Evolutionary conservation across 2,888 invertebrate species (phyloP).

Genomic region (Hedya salicella): DNA sequence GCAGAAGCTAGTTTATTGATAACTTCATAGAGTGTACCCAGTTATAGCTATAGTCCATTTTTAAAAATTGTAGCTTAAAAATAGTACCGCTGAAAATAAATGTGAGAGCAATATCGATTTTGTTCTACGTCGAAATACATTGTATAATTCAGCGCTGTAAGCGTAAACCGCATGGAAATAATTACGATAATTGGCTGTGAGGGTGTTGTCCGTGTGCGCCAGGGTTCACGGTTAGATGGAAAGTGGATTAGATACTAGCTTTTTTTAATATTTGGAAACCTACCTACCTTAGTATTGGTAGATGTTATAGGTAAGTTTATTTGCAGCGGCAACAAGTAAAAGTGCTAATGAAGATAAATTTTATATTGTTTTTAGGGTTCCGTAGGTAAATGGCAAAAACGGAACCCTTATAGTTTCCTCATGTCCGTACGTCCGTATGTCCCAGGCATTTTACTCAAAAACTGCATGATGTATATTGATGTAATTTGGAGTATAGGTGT

Average conservation of each 20-base stretch:
- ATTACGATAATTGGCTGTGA: slow-evolving; percentile 33
- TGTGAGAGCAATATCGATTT: neutral
- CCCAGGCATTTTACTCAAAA: too few species aligned
- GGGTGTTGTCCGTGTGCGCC: slow-evolving; percentile 1
- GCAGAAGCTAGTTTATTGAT: too few species aligned
- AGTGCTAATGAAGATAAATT: too few species aligned
- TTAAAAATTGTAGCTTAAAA: neutral
- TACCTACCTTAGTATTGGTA: too few species aligned
- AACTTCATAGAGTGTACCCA: neutral
- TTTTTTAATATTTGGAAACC: neutral
- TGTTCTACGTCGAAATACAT: slow-evolving; percentile 22
- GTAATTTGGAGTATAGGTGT: too few species aligned
- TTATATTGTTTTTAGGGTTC: too few species aligned
- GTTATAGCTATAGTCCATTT: neutral
- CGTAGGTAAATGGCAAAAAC: too few species aligned
- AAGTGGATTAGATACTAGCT: neutral
- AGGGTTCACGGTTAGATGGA: slow-evolving; percentile 2
- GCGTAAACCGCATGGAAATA: slow-evolving; percentile 31
- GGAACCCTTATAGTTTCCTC: too few species aligned
- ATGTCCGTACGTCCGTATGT: too few species aligned
- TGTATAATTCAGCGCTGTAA: slow-evolving; percentile 18
- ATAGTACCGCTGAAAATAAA: neutral
- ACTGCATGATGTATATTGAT: too few species aligned
- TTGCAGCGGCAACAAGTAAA: too few species aligned
- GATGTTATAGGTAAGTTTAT: too few species aligned